A percentile compares a stretch with the other conserved stretches of the same genome.
phyloP scores from a whole-genome alignment of 2,888 invertebrate genomes.

The Pachycephus smyrnensis region DNA sequence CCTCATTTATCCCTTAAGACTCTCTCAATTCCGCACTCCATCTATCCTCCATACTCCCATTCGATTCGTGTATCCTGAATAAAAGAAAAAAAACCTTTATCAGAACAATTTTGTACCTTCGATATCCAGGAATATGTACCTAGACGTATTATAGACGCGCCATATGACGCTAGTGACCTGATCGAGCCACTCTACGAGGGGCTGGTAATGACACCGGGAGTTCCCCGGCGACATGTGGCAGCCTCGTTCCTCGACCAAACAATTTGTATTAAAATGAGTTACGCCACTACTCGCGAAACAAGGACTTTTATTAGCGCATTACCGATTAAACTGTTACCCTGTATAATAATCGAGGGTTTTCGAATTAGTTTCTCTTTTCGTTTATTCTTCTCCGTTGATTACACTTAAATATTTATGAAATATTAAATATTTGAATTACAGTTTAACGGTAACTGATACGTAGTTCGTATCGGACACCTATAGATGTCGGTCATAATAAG shows the following conservation, averaged over 20 bases:
- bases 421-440: not conserved
- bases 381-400: not conserved
- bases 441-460: not conserved
- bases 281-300: slow-evolving; percentile 14
- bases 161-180: slow-evolving; percentile 52
- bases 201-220: slow-evolving; percentile 55
- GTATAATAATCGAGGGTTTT: not conserved
- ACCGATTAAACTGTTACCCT: not conserved
- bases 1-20: not conserved
- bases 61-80: not conserved
- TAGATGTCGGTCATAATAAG: not conserved
- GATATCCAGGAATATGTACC: slow-evolving; percentile 9
- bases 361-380: not conserved
- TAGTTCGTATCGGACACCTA: not conserved
- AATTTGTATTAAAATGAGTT: slow-evolving; percentile 64
- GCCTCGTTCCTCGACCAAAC: slow-evolving; percentile 41
- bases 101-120: slow-evolving; percentile 41
- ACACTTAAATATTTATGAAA: not conserved
- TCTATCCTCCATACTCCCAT: not conserved
- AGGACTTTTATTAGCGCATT: slow-evolving; percentile 1
- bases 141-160: slow-evolving; percentile 22
- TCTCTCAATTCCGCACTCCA: not conserved
- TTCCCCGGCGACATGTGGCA: slow-evolving; percentile 38
- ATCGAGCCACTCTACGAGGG: slow-evolving; percentile 27
- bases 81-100: slow-evolving; percentile 34